Base-by-base conservation (phyloP, 1,140 invertebrate species). In the Cepaea nemoralis region DNA sequence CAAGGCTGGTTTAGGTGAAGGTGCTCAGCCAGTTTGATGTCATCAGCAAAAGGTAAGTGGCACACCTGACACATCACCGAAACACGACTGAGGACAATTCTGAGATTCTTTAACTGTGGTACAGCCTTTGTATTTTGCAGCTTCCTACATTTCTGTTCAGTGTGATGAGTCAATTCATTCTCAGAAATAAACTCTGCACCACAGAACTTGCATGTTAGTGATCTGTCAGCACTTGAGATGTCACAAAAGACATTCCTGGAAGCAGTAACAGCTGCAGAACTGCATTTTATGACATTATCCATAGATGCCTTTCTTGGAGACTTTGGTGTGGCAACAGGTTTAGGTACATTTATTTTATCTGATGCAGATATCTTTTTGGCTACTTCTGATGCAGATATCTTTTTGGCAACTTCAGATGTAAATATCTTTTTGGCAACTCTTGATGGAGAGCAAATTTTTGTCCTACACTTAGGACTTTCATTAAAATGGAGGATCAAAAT, bases 401-500 rank as follows among this genome's bases (percentile, higher is more conserved):
- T n/a, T n/a, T n/a, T n/a, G n/a, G n/a, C n/a, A n/a, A n/a, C n/a
- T 33, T 69, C 37, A 33, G 66, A 16, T 10, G 24, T 2, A 69
- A 37, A 70, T 40, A 22, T 70, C 27, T 31, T 70, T 40, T 70
- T 10, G 10, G 66, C 35, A 39, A 24, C 40, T 40, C 40, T 42
- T 2, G 37, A 70, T 42, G 10, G 22, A 40, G 10, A 2, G 22
- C 22, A 6, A 40, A 40, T 37, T 40, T 50, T 75, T 3, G 24
- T 40, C 22, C 48, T 75, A 35, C 73, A 75, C 24, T 45, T 22
- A 24, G 73, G 10, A 27, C 40, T 75, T 1, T 50, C 40, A 50
- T 50, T 45, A 12, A 75, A 50, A 50, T 75, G 73, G n/a, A 50
- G 40, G 22, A 10, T 75, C n/a, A 75, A 55, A 39, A 75, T n/a